phyloP scores from a whole-genome alignment of 2,888 invertebrate species.

The Unio pictorum region DNA sequence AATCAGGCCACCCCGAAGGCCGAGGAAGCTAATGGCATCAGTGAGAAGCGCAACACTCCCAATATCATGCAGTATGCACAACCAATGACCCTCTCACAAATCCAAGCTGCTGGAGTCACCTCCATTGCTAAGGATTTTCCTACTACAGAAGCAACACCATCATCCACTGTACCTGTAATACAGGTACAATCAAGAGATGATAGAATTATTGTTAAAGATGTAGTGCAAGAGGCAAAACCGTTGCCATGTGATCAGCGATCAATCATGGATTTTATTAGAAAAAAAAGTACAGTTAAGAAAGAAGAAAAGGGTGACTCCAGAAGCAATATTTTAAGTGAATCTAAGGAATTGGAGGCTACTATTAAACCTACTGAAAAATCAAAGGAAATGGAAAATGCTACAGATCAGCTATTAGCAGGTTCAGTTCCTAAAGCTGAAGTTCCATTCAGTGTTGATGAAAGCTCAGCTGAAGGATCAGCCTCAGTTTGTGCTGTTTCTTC shows the following conservation, averaged over 20 bases:
- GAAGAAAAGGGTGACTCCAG: not conserved
- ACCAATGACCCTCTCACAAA: constrained; percentile 44
- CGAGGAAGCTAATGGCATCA: constrained; percentile 1
- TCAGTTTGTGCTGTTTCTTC: no score
- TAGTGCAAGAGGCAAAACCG: constrained; percentile 2
- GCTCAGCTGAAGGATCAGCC: no score
- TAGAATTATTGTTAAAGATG: not conserved
- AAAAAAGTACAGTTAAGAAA: constrained; percentile 1
- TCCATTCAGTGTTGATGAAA: no score
- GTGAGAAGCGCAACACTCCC: constrained; percentile 21
- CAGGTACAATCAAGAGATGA: constrained; percentile 7
- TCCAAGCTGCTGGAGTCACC: constrained; percentile 31
- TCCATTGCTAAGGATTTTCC: constrained; percentile 12
- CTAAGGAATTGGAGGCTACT: not conserved
- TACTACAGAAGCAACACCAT: constrained; percentile 2
- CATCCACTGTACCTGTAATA: constrained; percentile 5
- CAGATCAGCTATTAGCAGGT: no score
- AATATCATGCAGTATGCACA: constrained; percentile 49
- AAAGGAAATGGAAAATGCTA: not conserved
- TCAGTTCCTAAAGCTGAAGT: no score
- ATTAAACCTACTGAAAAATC: not conserved
- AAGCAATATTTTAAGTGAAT: not conserved
- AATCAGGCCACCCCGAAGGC: constrained; percentile 10
- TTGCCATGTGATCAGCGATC: constrained; percentile 22
- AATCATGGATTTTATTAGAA: constrained; percentile 28